Conservation (phyloP, 2,888 invertebrate genomes). For the Ormyrus rosae region DNA sequence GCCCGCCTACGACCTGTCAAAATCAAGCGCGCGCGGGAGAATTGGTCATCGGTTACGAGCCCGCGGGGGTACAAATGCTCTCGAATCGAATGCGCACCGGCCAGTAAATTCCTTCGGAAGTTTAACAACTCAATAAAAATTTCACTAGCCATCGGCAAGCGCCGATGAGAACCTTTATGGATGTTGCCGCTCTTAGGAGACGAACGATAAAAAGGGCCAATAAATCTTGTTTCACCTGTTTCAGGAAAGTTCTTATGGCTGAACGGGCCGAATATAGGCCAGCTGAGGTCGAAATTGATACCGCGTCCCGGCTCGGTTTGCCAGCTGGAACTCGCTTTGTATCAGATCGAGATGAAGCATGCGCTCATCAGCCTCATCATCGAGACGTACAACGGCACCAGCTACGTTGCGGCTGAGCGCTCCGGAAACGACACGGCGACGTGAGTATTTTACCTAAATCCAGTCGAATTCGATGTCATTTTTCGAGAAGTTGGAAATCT, state of each 20-base stretch:
- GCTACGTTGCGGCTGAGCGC: conserved; percentile 72
- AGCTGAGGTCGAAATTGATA: conserved; percentile 73
- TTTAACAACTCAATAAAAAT: too few species aligned
- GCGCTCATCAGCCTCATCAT: conserved; percentile 76
- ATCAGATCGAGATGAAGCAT: conserved; percentile 75
- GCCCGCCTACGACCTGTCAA: too few species aligned
- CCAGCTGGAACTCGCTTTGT: conserved; percentile 74
- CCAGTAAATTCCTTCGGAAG: too few species aligned
- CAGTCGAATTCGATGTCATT: too few species aligned
- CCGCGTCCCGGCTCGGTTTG: conserved; percentile 74
- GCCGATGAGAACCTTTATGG: too few species aligned
- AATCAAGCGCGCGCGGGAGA: too few species aligned
- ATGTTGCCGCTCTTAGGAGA: neutral
- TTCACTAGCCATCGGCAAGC: too few species aligned
- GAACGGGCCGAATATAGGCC: conserved; percentile 71
- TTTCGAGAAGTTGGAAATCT: too few species aligned
- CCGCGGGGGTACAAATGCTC: too few species aligned
- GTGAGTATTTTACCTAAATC: conserved; percentile 17
- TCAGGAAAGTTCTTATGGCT: conserved; percentile 87
- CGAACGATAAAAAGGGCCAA: neutral
- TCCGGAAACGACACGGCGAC: conserved; percentile 69
- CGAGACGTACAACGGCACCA: conserved; percentile 73
- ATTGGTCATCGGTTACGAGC: too few species aligned
- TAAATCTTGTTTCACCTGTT: neutral
- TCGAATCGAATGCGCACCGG: too few species aligned